Evolutionary conservation across 2,113 vertebrate genomes (phyloP).

Genomic region (Ochotona curzoniae): DNA sequence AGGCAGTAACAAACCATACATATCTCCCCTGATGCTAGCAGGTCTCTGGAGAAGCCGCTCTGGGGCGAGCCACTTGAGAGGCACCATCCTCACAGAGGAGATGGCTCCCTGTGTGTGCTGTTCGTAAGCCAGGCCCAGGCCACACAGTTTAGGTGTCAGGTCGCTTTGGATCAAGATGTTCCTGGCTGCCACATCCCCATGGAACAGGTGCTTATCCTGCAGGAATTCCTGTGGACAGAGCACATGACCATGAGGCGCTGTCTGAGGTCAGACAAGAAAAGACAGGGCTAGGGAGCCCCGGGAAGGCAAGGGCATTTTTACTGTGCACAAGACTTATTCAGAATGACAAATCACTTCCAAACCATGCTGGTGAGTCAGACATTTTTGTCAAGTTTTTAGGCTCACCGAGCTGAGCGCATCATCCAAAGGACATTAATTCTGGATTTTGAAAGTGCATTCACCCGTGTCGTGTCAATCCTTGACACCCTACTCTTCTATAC

Average conservation of each 20-base stretch:
- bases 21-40: slow-evolving; percentile 88
- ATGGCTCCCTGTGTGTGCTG: slow-evolving; percentile 73
- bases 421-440: neutral
- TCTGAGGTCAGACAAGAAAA: neutral
- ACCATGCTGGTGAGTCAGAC: neutral
- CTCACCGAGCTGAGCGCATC: neutral
- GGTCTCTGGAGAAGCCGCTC: slow-evolving; percentile 89
- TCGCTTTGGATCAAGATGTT: slow-evolving; percentile 91
- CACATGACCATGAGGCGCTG: neutral
- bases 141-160: slow-evolving; percentile 92
- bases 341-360: neutral
- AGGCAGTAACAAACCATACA: slow-evolving; percentile 87
- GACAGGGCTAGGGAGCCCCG: neutral
- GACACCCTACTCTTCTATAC: neutral
- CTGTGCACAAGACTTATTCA: neutral
- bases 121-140: slow-evolving; percentile 90
- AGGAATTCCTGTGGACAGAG: slow-evolving; percentile 90
- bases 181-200: slow-evolving; percentile 93
- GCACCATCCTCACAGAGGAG: slow-evolving; percentile 76
- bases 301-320: neutral
- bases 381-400: neutral
- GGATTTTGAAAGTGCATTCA: neutral
- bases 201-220: slow-evolving; percentile 91
- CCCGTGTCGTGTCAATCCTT: neutral
- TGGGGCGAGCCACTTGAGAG: slow-evolving; percentile 95